These are phyloP conservation scores for Drosophila parthenogenetica DNA, from an alignment of 2,888 invertebrate species.

Conservation along the genomic window DNA sequence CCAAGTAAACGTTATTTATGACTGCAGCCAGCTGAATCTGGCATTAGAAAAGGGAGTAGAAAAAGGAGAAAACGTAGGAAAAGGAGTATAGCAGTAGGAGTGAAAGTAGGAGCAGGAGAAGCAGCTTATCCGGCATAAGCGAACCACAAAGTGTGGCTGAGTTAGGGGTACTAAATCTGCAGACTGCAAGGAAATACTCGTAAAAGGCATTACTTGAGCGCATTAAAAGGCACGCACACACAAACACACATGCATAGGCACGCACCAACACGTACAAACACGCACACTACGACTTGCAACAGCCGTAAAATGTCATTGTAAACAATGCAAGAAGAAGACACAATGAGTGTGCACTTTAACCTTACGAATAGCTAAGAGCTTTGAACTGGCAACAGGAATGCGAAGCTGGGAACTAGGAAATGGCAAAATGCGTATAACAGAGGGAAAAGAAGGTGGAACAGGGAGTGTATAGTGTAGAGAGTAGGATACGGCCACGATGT, in stretches of 20 bases:
- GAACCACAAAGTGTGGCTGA: constrained; percentile 54
- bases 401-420: constrained; percentile 16
- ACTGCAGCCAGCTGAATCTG: constrained; percentile 53
- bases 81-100: background rate
- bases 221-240: constrained; percentile 54
- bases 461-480: too few species aligned
- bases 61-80: background rate
- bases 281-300: constrained; percentile 52
- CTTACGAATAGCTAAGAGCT: constrained; percentile 35
- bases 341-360: constrained; percentile 58
- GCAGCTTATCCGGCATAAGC: constrained; percentile 54
- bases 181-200: constrained; percentile 65
- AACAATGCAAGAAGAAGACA: constrained; percentile 52
- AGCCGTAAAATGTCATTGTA: constrained; percentile 67
- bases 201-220: constrained; percentile 67
- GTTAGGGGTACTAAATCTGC: constrained; percentile 67
- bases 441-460: too few species aligned
- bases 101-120: constrained; percentile 12
- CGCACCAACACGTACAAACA: constrained; percentile 1
- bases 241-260: constrained; percentile 11
- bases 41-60: constrained; percentile 8
- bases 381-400: constrained; percentile 16
- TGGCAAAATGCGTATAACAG: background rate
- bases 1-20: constrained; percentile 79
- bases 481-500: constrained; percentile 15